Conservation (phyloP, 2,888 invertebrate species). For the Campoplex nolae region DNA sequence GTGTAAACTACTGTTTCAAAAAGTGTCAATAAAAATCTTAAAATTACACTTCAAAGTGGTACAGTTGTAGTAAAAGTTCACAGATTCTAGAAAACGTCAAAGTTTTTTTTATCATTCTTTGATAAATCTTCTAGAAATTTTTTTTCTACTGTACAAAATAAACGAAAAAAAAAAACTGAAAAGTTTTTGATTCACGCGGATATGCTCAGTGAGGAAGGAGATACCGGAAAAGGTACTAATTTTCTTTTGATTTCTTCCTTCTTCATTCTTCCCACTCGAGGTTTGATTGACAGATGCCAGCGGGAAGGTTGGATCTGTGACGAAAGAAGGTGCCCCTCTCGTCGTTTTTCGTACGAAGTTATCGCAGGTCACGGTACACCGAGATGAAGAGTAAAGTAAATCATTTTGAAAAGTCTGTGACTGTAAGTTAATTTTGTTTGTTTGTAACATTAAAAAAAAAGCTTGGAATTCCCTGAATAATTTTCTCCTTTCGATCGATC, state of each 20-base stretch:
- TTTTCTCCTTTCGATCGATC: not conserved
- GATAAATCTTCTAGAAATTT: no score
- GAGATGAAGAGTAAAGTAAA: not conserved
- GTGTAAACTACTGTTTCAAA: not conserved
- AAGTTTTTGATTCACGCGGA: no score
- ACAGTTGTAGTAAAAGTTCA: not conserved
- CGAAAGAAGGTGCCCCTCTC: not conserved
- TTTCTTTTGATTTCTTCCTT: not conserved
- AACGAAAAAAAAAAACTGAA: no score
- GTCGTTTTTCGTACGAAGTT: not conserved
- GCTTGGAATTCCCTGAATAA: not conserved
- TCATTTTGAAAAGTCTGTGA: not conserved
- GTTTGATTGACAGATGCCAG: constrained; percentile 39
- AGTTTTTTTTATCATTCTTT: not conserved
- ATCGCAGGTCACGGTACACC: constrained; percentile 17
- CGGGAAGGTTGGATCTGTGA: constrained; percentile 44
- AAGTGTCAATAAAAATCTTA: not conserved
- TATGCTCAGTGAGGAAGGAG: no score
- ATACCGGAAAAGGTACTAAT: not conserved
- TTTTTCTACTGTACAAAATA: no score
- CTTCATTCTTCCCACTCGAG: not conserved
- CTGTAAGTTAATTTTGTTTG: not conserved
- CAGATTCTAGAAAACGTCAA: not conserved
- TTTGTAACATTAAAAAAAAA: not conserved
- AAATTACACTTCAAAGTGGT: not conserved